Base-by-base conservation (phyloP, 2,797 vertebrate genomes). In the Syndactyla subalaris region DNA sequence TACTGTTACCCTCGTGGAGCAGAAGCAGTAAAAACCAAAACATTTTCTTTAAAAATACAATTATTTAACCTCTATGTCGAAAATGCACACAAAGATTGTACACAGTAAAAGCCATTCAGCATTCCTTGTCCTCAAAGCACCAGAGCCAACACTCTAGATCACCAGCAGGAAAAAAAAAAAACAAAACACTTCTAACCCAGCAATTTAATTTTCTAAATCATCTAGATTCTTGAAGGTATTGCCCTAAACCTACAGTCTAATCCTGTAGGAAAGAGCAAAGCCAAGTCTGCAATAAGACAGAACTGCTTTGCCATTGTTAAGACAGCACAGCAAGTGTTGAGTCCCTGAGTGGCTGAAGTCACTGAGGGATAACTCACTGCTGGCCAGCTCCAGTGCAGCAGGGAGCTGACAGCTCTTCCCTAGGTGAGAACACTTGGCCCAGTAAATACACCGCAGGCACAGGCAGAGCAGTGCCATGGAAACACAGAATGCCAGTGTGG, bases 391-490 rank as follows among this genome's bases (percentile, higher is more conserved):
- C 66, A 75, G 67, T 74, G 83, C 96, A 81, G 86, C 36, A 23
- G 61, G 15, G 80, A 85, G 68, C 96, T 34, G 58, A 27, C 82
- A 91, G 73, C 92, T 94, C 88, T 67, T 89, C 95, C 82, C 89
- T 89, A 65, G 48, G 29, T 74, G 90, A 97, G 87, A 96, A 84
- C 92, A 95, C 74, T 95, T 81, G 95, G 89, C 77, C 77, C 92
- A 85, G 78, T 17, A 51, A 58, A 82, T 77, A 87, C 13, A 26
- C 45, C 41, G 36, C 58, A 93, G 57, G 76, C 77, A 41, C 90
- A 89, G 90, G 97, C 95, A 94, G 83, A 97, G 95, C 93, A 97
- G 90, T 51, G 78, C 97, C 97, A 97, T 95, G 97, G 97, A 96
- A 98, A 98, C 97, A 38, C 67, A 73, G 92, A 92, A 84, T 92